Percentiles rank a stretch among this genome's conserved stretches.
Evolutionary conservation across 1,140 invertebrate genomes (phyloP).

Genomic region (Riptortus pedestris): DNA sequence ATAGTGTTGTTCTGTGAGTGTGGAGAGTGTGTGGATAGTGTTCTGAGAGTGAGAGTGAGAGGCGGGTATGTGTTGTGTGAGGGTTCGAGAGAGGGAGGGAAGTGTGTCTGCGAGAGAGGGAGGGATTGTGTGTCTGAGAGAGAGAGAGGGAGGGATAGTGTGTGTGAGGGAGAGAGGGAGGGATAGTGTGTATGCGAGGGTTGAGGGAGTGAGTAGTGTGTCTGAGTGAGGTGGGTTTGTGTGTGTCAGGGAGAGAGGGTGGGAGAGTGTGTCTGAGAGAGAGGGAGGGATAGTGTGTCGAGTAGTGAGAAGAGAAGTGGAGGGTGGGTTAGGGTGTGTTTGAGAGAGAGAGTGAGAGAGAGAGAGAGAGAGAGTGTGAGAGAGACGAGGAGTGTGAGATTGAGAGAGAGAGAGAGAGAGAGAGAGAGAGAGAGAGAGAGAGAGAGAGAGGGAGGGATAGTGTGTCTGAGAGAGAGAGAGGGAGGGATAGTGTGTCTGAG

Average conservation of each 20-base stretch:
- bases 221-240: too few relatives aligned
- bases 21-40: not conserved
- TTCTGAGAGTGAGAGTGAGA: not conserved
- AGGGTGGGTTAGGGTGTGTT: not conserved
- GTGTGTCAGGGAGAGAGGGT: not conserved
- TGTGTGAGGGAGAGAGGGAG: not conserved
- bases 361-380: not conserved
- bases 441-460: not conserved
- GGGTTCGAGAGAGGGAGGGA: not conserved
- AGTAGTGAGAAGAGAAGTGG: not conserved
- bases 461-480: not conserved
- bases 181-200: not conserved
- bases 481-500: not conserved
- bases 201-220: not conserved
- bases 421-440: not conserved
- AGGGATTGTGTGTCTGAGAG: not conserved
- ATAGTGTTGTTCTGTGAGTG: not conserved
- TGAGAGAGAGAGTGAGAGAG: not conserved
- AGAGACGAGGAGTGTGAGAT: not conserved
- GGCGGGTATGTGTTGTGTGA: not conserved
- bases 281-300: not conserved
- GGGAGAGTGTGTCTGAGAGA: not conserved
- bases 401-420: not conserved
- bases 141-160: too few relatives aligned
- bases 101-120: not conserved